Evolutionary conservation across 2,113 vertebrate species (phyloP).

Genomic region (Micromys minutus): DNA sequence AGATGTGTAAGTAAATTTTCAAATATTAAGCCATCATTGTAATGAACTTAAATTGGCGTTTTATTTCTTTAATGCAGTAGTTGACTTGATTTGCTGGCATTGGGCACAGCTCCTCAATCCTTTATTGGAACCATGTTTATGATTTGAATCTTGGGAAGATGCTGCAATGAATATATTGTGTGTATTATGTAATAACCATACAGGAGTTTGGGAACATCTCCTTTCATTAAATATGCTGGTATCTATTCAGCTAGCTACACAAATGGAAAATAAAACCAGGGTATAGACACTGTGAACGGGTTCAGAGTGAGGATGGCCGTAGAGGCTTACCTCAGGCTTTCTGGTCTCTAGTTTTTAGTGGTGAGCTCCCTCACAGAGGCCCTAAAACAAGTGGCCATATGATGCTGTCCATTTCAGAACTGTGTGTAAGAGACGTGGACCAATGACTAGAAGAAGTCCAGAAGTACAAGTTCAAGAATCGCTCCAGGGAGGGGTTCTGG

Average conservation of each 20-base stretch:
- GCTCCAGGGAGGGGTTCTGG: not conserved
- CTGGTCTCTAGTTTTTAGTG: not conserved
- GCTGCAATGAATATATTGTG: slow-evolving; percentile 39
- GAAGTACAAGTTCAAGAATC: not conserved
- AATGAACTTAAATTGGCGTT: slow-evolving; percentile 70
- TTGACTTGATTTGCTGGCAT: slow-evolving; percentile 63
- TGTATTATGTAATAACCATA: slow-evolving; percentile 42
- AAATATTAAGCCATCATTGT: slow-evolving; percentile 49
- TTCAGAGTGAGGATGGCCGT: not conserved
- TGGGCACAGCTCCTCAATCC: slow-evolving; percentile 32
- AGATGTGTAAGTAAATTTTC: slow-evolving; percentile 46
- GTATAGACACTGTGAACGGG: not conserved
- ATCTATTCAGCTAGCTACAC: slow-evolving; percentile 26
- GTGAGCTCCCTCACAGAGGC: not conserved
- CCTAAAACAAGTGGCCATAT: not conserved
- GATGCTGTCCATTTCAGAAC: not conserved
- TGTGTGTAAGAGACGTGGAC: not conserved
- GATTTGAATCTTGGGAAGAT: slow-evolving; percentile 56
- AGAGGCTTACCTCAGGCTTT: not conserved
- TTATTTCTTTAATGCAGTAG: slow-evolving; percentile 50
- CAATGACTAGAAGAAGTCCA: not conserved
- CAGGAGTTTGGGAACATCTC: slow-evolving; percentile 5
- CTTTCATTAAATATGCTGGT: slow-evolving; percentile 44
- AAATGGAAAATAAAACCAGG: slow-evolving; percentile 15
- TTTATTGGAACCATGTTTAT: slow-evolving; percentile 61